Evolutionary conservation across 2,888 invertebrate species (phyloP).

Genomic region (Caradrina kadenii): DNA sequence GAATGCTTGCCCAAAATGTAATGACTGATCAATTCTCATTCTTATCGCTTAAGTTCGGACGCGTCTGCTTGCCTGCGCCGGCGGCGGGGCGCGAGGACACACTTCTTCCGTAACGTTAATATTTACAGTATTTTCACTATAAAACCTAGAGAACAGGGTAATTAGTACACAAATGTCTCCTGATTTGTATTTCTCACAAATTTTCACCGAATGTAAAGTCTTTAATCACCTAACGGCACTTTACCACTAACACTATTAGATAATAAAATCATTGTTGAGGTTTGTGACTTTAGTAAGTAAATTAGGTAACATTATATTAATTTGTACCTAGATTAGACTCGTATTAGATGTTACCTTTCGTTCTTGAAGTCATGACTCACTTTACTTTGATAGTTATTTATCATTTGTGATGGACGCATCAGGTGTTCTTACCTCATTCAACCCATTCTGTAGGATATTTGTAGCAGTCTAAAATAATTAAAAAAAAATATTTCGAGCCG

Average conservation of each 20-base stretch:
- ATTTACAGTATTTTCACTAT: constrained; percentile 83
- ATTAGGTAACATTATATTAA: constrained; percentile 78
- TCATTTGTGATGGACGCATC: constrained; percentile 73
- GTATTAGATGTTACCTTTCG: constrained; percentile 71
- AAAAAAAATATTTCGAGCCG: constrained; percentile 90
- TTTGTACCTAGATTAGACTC: constrained; percentile 82
- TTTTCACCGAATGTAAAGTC: constrained; percentile 86
- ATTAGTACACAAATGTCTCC: constrained; percentile 86
- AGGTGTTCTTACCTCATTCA: constrained; percentile 80
- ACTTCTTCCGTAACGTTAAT: constrained; percentile 76
- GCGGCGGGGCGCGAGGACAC: constrained; percentile 53
- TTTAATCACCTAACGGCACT: constrained; percentile 88
- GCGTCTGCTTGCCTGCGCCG: constrained; percentile 66
- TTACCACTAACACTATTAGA: constrained; percentile 81
- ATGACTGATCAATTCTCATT: constrained; percentile 82
- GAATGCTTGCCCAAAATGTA: constrained; percentile 84
- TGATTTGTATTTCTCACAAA: constrained; percentile 85
- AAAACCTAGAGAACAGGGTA: constrained; percentile 90
- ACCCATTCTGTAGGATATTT: constrained; percentile 87
- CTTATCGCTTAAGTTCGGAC: constrained; percentile 70
- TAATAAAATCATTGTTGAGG: constrained; percentile 85
- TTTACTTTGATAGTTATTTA: constrained; percentile 68
- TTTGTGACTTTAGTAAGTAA: constrained; percentile 85
- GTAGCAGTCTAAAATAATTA: constrained; percentile 85
- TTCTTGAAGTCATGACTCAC: constrained; percentile 72